Evolutionary conservation across 2,797 vertebrate genomes (phyloP).

Genomic region (Enteromius unitaeniatus): DNA sequence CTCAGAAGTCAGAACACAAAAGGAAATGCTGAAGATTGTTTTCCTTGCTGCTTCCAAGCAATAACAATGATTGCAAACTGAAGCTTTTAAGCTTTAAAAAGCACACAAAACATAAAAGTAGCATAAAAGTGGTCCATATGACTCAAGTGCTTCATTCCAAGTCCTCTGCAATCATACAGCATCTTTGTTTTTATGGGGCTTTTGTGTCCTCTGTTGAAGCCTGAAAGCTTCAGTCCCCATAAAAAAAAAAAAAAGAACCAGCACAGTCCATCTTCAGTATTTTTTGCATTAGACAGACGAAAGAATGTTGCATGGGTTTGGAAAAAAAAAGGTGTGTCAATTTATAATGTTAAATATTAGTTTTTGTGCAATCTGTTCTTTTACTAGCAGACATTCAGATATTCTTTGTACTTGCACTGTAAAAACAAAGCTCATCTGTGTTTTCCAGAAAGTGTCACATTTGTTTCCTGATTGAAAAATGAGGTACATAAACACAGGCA

Average conservation of each 20-base stretch:
- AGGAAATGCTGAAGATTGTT: not conserved
- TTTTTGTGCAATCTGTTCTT: not conserved
- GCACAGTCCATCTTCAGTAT: not conserved
- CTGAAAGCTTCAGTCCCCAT: not conserved
- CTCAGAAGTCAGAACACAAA: slow-evolving; percentile 1
- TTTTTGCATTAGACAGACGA: slow-evolving; percentile 10
- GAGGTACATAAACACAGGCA: slow-evolving; percentile 43
- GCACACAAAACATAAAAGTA: slow-evolving; percentile 17
- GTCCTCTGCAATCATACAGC: not conserved
- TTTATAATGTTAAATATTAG: not conserved
- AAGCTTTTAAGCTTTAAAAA: slow-evolving; percentile 8
- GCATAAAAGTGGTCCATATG: not conserved
- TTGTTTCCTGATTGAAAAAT: slow-evolving; percentile 41
- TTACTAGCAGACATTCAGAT: not conserved
- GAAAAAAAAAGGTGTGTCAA: not conserved
- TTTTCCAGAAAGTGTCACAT: slow-evolving; percentile 35
- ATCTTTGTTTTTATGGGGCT: slow-evolving; percentile 19
- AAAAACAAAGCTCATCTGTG: slow-evolving; percentile 12
- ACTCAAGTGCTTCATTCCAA: not conserved
- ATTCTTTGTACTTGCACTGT: not conserved
- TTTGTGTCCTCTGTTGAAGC: not conserved
- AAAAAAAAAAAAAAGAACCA: not conserved
- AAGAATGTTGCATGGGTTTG: not conserved
- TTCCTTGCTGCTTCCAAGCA: not conserved
- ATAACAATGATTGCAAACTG: not conserved